Evolutionary conservation across 1,140 invertebrate genomes (phyloP).

Genomic region (Listronotus oregonensis): DNA sequence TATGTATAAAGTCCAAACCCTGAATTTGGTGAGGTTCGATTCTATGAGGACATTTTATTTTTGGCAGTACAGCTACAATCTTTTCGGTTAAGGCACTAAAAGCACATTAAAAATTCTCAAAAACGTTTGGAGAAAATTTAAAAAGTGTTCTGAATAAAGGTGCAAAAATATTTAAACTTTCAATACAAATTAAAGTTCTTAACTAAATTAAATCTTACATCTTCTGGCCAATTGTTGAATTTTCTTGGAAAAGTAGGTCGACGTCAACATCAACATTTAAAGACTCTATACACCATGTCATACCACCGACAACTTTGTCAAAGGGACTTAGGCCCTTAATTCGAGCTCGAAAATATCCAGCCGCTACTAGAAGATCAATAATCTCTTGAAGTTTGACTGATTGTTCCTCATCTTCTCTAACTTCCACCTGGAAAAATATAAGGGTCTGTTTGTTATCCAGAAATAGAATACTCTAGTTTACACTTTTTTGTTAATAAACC

Average conservation of each 20-base stretch:
- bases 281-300: conserved; percentile 96
- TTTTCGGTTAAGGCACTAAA: conserved; percentile 90
- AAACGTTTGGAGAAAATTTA: too few species aligned
- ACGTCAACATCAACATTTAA: conserved; percentile 95
- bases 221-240: conserved; percentile 95
- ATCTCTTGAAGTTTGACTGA: conserved; percentile 87
- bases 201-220: too few species aligned
- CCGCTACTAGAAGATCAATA: conserved; percentile 86
- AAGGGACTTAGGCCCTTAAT: conserved; percentile 93
- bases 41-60: conserved; percentile 91
- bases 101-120: conserved; percentile 36
- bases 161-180: conserved; percentile 1
- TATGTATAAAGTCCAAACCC: conserved; percentile 94
- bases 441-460: too few species aligned
- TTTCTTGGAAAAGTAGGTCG: conserved; percentile 94
- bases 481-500: too few species aligned
- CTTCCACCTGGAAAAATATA: conserved; percentile 68
- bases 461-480: too few species aligned
- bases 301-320: conserved; percentile 95
- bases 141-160: too few species aligned
- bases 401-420: conserved; percentile 93
- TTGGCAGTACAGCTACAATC: conserved; percentile 88
- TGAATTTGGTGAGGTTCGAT: conserved; percentile 98
- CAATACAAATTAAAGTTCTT: neutral
- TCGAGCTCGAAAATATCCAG: conserved; percentile 93